Evolutionary conservation across 1,140 invertebrate genomes (phyloP).

Genomic region (Trigoniulus corallinus): DNA sequence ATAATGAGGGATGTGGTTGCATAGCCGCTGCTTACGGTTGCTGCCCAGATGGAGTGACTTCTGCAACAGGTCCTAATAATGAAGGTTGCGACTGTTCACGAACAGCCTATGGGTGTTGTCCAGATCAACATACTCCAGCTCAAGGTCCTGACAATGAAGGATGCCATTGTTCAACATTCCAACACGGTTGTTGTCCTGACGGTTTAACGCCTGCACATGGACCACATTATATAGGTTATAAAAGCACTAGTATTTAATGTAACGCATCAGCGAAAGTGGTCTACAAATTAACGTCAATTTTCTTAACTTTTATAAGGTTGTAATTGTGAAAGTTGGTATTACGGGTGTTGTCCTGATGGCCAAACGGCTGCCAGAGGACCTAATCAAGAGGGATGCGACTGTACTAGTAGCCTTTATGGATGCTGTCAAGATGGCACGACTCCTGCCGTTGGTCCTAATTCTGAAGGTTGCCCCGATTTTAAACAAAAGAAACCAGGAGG

Average conservation of each 20-base stretch:
- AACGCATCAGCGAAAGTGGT: too few species aligned
- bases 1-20: slow-evolving; percentile 39
- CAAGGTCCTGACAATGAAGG: slow-evolving; percentile 37
- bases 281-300: not conserved
- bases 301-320: slow-evolving; percentile 54
- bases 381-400: slow-evolving; percentile 30
- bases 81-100: slow-evolving; percentile 44
- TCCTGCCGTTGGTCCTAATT: slow-evolving; percentile 42
- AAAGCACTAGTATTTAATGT: too few species aligned
- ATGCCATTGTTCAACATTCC: slow-evolving; percentile 43
- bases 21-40: slow-evolving; percentile 63
- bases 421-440: slow-evolving; percentile 68
- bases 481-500: not conserved
- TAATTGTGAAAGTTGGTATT: slow-evolving; percentile 66
- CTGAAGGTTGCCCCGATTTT: slow-evolving; percentile 28
- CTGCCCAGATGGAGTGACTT: slow-evolving; percentile 58
- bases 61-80: slow-evolving; percentile 63
- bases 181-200: slow-evolving; percentile 79
- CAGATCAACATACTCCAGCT: slow-evolving; percentile 69
- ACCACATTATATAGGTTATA: slow-evolving; percentile 63
- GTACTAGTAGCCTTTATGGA: slow-evolving; percentile 34
- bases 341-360: slow-evolving; percentile 82
- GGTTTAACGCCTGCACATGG: slow-evolving; percentile 68
- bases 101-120: slow-evolving; percentile 35
- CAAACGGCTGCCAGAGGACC: slow-evolving; percentile 26